phyloP scores from a whole-genome alignment of 2,888 invertebrate species.

The Deladenus siricidicola region DNA sequence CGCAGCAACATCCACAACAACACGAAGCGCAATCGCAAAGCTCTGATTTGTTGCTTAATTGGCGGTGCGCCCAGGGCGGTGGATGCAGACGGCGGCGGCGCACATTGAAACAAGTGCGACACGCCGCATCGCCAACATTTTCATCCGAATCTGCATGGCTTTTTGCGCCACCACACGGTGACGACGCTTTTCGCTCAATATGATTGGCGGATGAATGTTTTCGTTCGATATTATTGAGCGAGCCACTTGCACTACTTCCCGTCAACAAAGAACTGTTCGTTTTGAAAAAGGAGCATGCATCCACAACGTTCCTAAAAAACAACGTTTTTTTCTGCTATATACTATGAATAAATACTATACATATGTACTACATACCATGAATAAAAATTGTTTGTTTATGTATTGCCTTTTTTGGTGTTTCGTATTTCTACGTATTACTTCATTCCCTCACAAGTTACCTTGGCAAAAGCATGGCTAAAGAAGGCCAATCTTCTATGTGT shows the following conservation, averaged over 20 bases:
- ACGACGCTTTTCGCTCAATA: no score
- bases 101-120: slow-evolving; percentile 43
- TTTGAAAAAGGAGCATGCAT: slow-evolving; percentile 53
- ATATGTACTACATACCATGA: background rate
- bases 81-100: slow-evolving; percentile 36
- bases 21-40: slow-evolving; percentile 31
- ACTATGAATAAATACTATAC: background rate
- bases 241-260: slow-evolving; percentile 15
- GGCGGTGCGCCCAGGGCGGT: slow-evolving; percentile 36
- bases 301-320: slow-evolving; percentile 56
- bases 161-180: slow-evolving; percentile 7
- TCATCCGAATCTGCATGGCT: background rate
- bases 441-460: slow-evolving; percentile 9
- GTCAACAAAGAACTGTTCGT: slow-evolving; percentile 44
- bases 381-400: background rate
- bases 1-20: slow-evolving; percentile 20
- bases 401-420: background rate
- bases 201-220: background rate
- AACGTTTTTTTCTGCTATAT: background rate
- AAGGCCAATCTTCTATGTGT: slow-evolving; percentile 87
- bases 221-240: slow-evolving; percentile 19
- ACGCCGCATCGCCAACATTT: slow-evolving; percentile 23
- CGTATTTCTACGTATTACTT: background rate
- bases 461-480: slow-evolving; percentile 77
- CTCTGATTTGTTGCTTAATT: slow-evolving; percentile 20